A percentile compares a stretch with the other conserved stretches of the same genome.
phyloP scores from a whole-genome alignment of 2,113 vertebrate genomes.

The Pluvianellus socialis region DNA sequence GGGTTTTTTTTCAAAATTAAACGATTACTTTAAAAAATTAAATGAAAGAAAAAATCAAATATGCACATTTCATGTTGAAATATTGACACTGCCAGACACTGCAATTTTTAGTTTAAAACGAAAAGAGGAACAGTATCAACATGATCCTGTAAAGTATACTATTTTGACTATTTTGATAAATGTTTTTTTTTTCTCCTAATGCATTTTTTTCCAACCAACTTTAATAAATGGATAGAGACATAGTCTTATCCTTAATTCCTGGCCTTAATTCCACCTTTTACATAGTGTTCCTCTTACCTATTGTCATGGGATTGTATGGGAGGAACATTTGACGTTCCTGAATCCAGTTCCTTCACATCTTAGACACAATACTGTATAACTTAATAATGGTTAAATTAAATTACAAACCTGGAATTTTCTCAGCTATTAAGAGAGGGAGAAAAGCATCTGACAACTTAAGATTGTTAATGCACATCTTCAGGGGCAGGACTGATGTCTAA shows the following conservation, averaged over 20 bases:
- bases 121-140: background rate
- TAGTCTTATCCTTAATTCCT: no score
- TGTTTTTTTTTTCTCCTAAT: no score
- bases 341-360: background rate
- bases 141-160: background rate
- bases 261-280: background rate
- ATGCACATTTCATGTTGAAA: background rate
- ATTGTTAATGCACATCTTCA: background rate
- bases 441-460: background rate
- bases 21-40: background rate
- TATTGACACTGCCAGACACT: background rate
- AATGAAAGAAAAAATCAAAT: background rate
- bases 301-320: background rate
- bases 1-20: background rate
- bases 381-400: background rate
- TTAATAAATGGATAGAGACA: background rate
- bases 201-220: background rate
- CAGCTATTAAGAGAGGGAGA: background rate
- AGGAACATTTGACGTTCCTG: background rate
- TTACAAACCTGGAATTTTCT: background rate
- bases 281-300: background rate
- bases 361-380: background rate
- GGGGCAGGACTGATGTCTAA: background rate
- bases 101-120: background rate
- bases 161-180: background rate